A percentile compares a stretch with the other conserved stretches of the same genome.
These are phyloP conservation scores for Hippotragus niger DNA, from an alignment of 2,113 vertebrate genomes.

Conservation along the genomic window DNA sequence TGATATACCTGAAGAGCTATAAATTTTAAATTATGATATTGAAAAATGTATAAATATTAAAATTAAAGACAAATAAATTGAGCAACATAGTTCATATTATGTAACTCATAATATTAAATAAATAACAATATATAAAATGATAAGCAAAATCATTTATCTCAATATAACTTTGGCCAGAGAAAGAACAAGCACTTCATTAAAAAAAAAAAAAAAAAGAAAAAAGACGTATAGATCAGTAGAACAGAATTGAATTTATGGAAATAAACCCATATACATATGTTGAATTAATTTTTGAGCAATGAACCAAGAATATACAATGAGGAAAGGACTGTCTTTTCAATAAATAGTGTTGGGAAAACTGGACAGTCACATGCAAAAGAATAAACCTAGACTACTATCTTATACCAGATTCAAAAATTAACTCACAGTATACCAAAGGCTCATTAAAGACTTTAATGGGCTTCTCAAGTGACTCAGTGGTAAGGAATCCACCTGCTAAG, in stretches of 20 bases:
- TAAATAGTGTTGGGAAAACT: background rate
- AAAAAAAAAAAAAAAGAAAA: background rate
- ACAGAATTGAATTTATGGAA: background rate
- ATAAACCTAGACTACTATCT: background rate
- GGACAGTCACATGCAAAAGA: background rate
- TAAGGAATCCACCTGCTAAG: background rate
- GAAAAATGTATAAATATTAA: background rate
- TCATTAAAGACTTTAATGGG: background rate
- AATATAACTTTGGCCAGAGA: background rate
- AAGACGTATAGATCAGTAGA: background rate
- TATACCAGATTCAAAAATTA: background rate
- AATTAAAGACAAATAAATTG: background rate
- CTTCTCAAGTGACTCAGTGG: background rate
- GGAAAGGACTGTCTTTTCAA: background rate
- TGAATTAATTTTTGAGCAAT: background rate
- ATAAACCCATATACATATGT: background rate
- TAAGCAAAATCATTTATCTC: background rate
- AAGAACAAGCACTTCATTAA: background rate
- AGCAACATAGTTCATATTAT: background rate
- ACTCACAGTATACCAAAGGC: background rate
- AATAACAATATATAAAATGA: background rate
- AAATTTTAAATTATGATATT: background rate
- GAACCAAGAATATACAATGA: background rate
- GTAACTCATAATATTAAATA: background rate
- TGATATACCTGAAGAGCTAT: background rate